Conservation (phyloP, 53 echinoderm and acorn worm species). For the Pentamera pediparva region DNA sequence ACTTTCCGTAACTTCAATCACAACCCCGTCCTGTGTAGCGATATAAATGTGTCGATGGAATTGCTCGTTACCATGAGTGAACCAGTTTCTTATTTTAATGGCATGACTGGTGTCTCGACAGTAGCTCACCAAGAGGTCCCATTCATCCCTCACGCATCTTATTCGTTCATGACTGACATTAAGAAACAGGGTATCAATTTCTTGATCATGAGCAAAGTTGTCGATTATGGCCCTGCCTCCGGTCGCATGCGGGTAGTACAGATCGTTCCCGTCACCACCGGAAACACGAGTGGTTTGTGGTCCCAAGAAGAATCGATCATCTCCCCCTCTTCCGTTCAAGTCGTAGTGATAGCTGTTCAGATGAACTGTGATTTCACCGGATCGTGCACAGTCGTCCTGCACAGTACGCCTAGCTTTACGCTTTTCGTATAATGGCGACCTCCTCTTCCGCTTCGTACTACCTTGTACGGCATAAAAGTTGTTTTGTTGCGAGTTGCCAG, state of each 20-base stretch:
- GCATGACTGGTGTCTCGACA: slow-evolving; percentile 1
- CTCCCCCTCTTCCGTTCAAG: slow-evolving; percentile 22
- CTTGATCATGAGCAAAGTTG: slow-evolving; percentile 31
- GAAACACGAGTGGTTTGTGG: slow-evolving; percentile 8
- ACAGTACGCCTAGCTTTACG: background rate
- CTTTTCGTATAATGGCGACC: background rate
- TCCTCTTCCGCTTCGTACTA: background rate
- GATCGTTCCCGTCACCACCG: slow-evolving; percentile 14
- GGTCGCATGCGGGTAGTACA: background rate
- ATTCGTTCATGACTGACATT: slow-evolving; percentile 1
- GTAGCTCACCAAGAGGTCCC: slow-evolving; percentile 29
- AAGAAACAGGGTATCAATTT: slow-evolving; percentile 16
- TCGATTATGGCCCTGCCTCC: slow-evolving; percentile 16
- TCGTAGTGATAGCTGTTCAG: slow-evolving; percentile 23
- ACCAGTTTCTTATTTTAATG: slow-evolving; percentile 31
- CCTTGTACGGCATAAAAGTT: slow-evolving; percentile 33
- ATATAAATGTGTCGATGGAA: slow-evolving; percentile 22
- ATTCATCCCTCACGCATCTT: slow-evolving; percentile 8
- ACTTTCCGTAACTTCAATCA: background rate
- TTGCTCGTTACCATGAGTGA: slow-evolving; percentile 27
- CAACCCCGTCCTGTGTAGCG: slow-evolving; percentile 20
- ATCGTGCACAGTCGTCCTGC: slow-evolving; percentile 13
- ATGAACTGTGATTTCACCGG: background rate
- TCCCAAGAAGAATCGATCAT: slow-evolving; percentile 20
- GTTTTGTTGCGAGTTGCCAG: slow-evolving; percentile 17